Evolutionary conservation across 2,113 vertebrate species (phyloP), one percentile per base, ranked within the genome.

Genomic region (Anseranas semipalmata): DNA sequence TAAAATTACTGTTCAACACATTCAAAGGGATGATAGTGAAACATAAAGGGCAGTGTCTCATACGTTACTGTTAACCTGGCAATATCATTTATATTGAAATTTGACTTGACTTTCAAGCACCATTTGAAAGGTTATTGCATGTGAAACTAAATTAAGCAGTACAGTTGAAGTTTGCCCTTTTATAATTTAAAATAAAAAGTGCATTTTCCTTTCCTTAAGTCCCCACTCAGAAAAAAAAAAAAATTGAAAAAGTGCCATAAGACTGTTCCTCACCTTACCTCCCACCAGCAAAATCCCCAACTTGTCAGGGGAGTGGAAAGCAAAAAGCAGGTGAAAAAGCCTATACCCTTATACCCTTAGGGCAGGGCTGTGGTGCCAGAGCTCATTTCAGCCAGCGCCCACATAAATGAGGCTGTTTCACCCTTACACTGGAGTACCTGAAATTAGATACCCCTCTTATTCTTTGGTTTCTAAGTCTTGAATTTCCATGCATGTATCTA

Each of bases 41-140:
- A 94, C 78, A 94, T 95, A 97, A 96, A 97, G 95, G 89, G 91
- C 94, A 97, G 85, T 81, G 78, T 93, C 91, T 97, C 85, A 84
- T 83, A 95, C 1, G 0, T 88, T 93, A 84, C 85, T 93, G 75
- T 87, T 97, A 95, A 95, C 94, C 91, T 70, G 72, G 89, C 74
- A 84, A 48, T 91, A 86, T 86, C 87, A 93, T 95, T 95, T 95
- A 78, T 96, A 96, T 86, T 91, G 94, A 96, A 95, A 95, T 96
- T 94, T 95, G 93, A 87, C 87, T 95, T 87, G 95, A 95, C 93
- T 97, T 97, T 96, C 95, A 96, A 97, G 95, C 93, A 83, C 85
- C 91, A 95, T 97, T 97, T 95, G 91, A 88, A 97, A 94, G 89
- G 85, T 96, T 97, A 95, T 94, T 91, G 91, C 67, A 94, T 90